A percentile compares a stretch with the other conserved stretches of the same genome.
Conservation (phyloP, 37 sponge, comb jelly and placozoan genomes). For the Crambe crambe region DNA sequence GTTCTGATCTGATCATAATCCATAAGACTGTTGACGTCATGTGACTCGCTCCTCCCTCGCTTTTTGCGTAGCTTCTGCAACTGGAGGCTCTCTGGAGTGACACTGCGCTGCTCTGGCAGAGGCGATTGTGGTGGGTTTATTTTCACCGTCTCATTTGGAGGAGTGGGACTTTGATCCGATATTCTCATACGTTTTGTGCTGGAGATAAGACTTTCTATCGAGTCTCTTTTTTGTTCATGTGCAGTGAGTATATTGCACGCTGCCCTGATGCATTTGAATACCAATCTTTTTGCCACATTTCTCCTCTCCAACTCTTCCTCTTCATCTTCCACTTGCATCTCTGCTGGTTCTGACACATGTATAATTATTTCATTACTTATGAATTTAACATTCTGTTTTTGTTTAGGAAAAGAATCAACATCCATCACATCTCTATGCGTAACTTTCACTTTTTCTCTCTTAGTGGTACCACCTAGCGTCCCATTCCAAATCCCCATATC, state of each 20-base stretch:
- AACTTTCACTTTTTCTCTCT: not conserved
- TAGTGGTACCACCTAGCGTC: not conserved
- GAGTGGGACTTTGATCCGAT: not conserved
- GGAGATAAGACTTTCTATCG: constrained; percentile 46
- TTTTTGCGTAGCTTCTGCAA: constrained; percentile 23
- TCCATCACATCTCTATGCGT: not conserved
- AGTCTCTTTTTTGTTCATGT: not conserved
- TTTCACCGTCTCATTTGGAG: not conserved
- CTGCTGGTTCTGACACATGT: not conserved
- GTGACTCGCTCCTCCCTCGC: constrained; percentile 50
- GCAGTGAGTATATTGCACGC: constrained; percentile 31
- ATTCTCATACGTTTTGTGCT: constrained; percentile 63
- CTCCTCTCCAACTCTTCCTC: constrained; percentile 26
- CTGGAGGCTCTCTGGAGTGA: not conserved
- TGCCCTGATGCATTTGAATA: constrained; percentile 29
- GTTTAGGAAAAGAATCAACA: not conserved
- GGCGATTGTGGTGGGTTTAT: not conserved
- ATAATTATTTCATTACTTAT: not conserved
- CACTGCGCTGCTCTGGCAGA: not conserved
- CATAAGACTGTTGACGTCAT: constrained; percentile 19
- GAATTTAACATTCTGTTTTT: not conserved
- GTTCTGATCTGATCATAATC: not conserved
- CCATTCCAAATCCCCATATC: not conserved
- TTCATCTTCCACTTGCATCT: not conserved
- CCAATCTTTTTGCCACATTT: constrained; percentile 41